These are phyloP conservation scores for Nettapus auritus DNA, from an alignment of 2,113 vertebrate species.

Conservation along the genomic window DNA sequence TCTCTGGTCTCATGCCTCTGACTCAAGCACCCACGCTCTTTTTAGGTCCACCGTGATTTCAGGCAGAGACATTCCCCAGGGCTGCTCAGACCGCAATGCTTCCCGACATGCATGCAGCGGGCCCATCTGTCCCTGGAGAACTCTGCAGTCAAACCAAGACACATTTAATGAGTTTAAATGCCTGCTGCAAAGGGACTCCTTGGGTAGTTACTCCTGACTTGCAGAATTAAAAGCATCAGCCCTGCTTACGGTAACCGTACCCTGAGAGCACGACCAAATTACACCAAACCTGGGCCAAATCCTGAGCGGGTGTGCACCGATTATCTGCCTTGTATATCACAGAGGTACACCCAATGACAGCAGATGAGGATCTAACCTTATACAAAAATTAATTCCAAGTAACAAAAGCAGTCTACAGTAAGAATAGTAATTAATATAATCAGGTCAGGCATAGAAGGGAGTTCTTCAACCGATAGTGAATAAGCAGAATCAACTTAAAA, in stretches of 20 bases:
- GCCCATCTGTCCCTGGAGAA: neutral
- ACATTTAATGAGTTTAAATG: neutral
- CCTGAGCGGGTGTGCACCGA: neutral
- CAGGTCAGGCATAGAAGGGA: neutral
- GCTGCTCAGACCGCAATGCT: neutral
- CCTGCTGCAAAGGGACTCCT: neutral
- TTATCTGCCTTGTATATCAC: neutral
- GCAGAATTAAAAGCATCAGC: neutral
- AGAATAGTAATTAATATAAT: slow-evolving; percentile 16
- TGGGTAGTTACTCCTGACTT: fast-evolving
- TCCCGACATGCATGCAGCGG: neutral
- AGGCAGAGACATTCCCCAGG: neutral
- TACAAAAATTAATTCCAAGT: neutral
- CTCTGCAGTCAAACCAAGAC: neutral
- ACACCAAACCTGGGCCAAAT: neutral
- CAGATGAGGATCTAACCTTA: neutral
- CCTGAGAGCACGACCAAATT: no score
- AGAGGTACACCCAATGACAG: neutral
- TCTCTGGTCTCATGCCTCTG: neutral
- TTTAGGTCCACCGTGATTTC: neutral
- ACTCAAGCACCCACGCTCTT: no score
- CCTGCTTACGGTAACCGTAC: neutral
- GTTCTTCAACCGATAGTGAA: neutral
- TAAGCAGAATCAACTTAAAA: neutral
- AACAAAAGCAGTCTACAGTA: neutral